These are phyloP conservation scores for Magallana ariakensis DNA, from an alignment of 1,140 invertebrate genomes.

Conservation along the genomic window DNA sequence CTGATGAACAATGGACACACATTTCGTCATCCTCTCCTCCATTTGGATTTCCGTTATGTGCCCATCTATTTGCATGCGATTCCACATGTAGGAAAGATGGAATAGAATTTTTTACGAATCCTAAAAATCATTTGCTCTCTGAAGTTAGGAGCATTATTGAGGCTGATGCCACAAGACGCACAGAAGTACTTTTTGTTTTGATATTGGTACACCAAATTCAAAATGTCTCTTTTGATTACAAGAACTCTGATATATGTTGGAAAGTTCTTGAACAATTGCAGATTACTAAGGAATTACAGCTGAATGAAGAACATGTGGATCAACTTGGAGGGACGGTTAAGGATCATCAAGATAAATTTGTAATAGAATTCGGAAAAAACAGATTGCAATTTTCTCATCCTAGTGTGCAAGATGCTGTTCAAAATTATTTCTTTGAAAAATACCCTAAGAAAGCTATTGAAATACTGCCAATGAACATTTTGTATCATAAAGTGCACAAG, in stretches of 20 bases:
- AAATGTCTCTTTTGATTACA: not conserved
- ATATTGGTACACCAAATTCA: not conserved
- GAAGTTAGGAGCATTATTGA: not conserved
- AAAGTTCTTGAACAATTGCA: not conserved
- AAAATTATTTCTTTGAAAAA: not conserved
- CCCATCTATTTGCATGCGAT: not conserved
- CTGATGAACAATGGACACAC: not conserved
- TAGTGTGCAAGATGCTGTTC: not conserved
- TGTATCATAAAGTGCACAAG: not conserved
- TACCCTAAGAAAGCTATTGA: not conserved
- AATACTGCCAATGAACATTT: not conserved
- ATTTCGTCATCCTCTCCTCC: not conserved
- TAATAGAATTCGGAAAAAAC: not conserved
- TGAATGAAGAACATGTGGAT: not conserved
- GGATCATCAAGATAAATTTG: not conserved
- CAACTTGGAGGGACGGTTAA: not conserved
- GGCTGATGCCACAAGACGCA: not conserved
- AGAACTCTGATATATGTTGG: not conserved
- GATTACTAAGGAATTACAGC: not conserved
- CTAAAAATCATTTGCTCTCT: not conserved
- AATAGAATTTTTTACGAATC: not conserved
- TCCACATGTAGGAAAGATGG: not conserved
- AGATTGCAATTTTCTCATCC: not conserved
- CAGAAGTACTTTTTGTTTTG: not conserved
- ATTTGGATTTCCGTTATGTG: constrained; percentile 20